Conservation (phyloP, 2,888 invertebrate genomes). For the Yponomeuta plumbellus region DNA sequence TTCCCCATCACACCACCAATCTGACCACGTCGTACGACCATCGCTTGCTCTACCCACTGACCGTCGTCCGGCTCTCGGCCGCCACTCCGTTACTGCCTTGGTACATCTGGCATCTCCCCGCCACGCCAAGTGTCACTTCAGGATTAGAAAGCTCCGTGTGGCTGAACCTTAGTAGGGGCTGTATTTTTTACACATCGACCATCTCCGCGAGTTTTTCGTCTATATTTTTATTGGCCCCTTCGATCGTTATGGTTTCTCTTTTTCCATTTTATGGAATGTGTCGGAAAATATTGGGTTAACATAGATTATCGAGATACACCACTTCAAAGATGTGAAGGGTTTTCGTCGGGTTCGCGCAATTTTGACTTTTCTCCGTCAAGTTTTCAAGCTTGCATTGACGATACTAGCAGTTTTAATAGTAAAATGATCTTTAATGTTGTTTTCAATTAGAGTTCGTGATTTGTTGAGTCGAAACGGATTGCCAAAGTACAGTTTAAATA, state of each 20-base stretch:
- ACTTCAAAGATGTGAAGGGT: too few relatives aligned
- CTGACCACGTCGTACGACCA: background rate
- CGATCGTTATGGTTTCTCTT: conserved; percentile 4
- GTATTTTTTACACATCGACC: conserved; percentile 1
- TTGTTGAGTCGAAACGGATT: too few relatives aligned
- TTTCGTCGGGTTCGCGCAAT: too few relatives aligned
- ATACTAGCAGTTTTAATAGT: too few relatives aligned
- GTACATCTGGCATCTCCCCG: too few relatives aligned
- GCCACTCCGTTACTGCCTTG: too few relatives aligned
- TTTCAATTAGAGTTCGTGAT: too few relatives aligned
- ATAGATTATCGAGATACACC: background rate
- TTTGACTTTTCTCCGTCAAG: too few relatives aligned
- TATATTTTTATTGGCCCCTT: conserved; percentile 16
- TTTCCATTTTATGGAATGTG: conserved; percentile 1
- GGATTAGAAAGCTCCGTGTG: background rate
- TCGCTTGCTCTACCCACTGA: background rate
- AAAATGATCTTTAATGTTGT: too few relatives aligned
- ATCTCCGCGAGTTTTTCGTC: background rate
- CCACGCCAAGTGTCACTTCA: background rate
- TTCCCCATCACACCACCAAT: background rate
- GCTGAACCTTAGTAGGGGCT: background rate
- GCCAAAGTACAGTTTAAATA: too few relatives aligned
- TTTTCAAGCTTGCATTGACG: too few relatives aligned
- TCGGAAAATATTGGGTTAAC: background rate
- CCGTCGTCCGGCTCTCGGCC: background rate